A percentile compares a stretch with the other conserved stretches of the same genome.
Evolutionary conservation across 2,888 invertebrate genomes (phyloP).

Genomic region (Ennomos quercinarius): DNA sequence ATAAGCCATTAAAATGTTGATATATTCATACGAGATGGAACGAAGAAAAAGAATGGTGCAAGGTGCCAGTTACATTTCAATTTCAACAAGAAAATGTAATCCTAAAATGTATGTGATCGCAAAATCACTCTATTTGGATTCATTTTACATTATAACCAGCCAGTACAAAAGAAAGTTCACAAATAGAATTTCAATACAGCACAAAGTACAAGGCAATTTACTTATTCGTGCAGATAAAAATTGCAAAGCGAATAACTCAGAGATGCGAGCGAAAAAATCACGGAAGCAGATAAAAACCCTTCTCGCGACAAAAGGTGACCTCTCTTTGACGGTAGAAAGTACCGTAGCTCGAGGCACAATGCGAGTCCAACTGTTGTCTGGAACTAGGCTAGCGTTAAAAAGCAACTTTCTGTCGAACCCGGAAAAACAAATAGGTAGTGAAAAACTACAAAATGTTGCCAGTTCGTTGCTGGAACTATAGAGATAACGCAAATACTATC

Average conservation of each 20-base stretch:
- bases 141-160: not conserved
- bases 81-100: too few relatives aligned
- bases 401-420: slow-evolving; percentile 46
- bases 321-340: slow-evolving; percentile 53
- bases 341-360: slow-evolving; percentile 43
- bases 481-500: too few relatives aligned
- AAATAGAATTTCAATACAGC: slow-evolving; percentile 18
- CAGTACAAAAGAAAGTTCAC: slow-evolving; percentile 5
- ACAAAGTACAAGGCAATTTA: slow-evolving; percentile 20
- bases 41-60: too few relatives aligned
- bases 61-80: too few relatives aligned
- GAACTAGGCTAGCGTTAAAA: slow-evolving; percentile 62
- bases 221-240: slow-evolving; percentile 26
- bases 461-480: too few relatives aligned
- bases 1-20: too few relatives aligned
- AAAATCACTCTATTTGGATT: too few relatives aligned
- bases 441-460: too few relatives aligned
- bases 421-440: slow-evolving; percentile 11
- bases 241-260: slow-evolving; percentile 21
- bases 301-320: slow-evolving; percentile 61
- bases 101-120: too few relatives aligned
- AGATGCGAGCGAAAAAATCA: slow-evolving; percentile 30
- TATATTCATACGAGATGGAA: too few relatives aligned
- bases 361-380: slow-evolving; percentile 42
- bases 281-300: slow-evolving; percentile 40